Base-by-base conservation (phyloP, 2,797 vertebrate species). In the Enteromius trimaculatus region DNA sequence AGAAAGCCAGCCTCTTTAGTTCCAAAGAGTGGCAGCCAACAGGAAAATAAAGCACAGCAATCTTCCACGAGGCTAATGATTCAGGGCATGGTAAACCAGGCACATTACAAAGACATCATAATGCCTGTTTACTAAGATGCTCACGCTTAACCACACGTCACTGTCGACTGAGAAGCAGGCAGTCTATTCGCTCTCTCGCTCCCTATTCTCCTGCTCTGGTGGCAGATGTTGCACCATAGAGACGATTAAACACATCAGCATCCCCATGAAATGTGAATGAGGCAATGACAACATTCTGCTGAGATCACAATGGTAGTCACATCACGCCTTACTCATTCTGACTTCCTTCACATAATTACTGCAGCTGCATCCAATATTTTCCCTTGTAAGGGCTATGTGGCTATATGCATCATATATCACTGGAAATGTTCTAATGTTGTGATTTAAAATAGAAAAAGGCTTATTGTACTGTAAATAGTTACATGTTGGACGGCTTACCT, bases 201-300 rank as follows among this genome's bases (percentile, higher is more conserved):
- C 79, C 86, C 62, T 70, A 14, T 77, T 53, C 47, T 80, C 83
- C 85, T 77, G 80, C 84, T 81, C 68, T 31, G 80, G 87, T 87
- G 91, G 89, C 92, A 93, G 90, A 94, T 93, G 92, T 89, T 88
- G 84, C 87, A 84, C 83, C 89, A 84, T 90, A 85, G 89, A 87
- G 77, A 91, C 90, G 91, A 93, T 93, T 92, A 92, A 85, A 86
- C 62, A 82, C 55, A 84, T 84, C 86, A 78, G 86, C 85, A 80
- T 88, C 85, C 85, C 90, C 88, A 91, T 92, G 90, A 90, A 89
- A 90, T 85, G 87, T 90, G 89, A 92, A 89, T 82, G 81, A 84
- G 88, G 68, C 81, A 84, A 89, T 90, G 91, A 89, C 88, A 86
- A 84, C 26, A 39, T 78, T 1, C 85, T 84, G 85, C 77, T 76